Evolutionary conservation across 2,113 vertebrate species (phyloP), one percentile per base, ranked within the genome.

Genomic region (Tachuris rubrigastra): DNA sequence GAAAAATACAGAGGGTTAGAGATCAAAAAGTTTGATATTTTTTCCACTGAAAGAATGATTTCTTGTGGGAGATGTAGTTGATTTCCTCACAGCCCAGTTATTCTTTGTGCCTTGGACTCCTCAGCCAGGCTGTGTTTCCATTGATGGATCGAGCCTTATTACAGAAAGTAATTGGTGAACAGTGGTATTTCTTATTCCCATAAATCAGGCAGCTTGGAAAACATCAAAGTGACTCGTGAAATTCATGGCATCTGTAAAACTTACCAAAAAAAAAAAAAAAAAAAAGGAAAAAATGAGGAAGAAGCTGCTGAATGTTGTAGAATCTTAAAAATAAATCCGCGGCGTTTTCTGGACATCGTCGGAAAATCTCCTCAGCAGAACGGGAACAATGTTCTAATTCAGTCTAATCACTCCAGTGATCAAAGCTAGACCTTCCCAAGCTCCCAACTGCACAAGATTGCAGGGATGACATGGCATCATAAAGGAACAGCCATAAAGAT

Each of bases 401-500:
- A 95, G 58, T 55, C 71, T 93, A 93, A 92, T 97, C 71, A 52
- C 94, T 69, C 87, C 85, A 46, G 47, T 90, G 95, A 97, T 97
- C 95, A 97, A 97, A 97, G 97, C 93, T 95, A 93, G 93, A 86
- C 79, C 68, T 95, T 96, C 94, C 94, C 77, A 84, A 76, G 87
- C 79, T 86, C 62, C 75, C 78, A 68, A 65, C 84, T 92, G 81
- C 44, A 68, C 66, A 96, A 95, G 85, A 92, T 74, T 46, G 9
- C 56, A 63, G 6, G 95, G 95, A 62, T 94, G 91, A 89, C 78
- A 94, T 37, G 89, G 92, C n/a, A 72, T 58, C 83, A 82, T 76
- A 92, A 81, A 97, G 88, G 83, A 95, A 82, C 14, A 49, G 41
- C 59, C 65, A n/a, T 87, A 90, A 91, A 30, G 56, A 92, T 97